These are phyloP conservation scores for Tapirus terrestris DNA, from an alignment of 2,113 vertebrate species.

Conservation along the genomic window DNA sequence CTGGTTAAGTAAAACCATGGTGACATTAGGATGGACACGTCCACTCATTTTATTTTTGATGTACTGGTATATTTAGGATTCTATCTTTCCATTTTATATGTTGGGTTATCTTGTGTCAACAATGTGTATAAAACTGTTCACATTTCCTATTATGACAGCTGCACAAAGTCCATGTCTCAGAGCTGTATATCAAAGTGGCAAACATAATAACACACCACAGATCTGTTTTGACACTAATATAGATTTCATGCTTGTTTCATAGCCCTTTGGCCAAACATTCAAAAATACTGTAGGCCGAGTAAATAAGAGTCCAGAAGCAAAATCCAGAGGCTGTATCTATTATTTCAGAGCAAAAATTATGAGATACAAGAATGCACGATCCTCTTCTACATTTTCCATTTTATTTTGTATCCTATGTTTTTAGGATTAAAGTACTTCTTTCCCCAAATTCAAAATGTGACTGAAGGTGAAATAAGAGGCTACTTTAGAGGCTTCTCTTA, in stretches of 20 bases:
- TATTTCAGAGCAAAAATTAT: constrained; percentile 55
- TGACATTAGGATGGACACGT: not conserved
- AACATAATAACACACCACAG: constrained; percentile 59
- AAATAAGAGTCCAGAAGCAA: constrained; percentile 55
- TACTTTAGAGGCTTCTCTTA: constrained; percentile 1
- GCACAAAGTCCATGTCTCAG: constrained; percentile 50
- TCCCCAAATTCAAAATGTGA: constrained; percentile 23
- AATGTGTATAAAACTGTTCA: constrained; percentile 40
- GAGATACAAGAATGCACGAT: not conserved
- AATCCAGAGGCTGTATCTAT: constrained; percentile 6
- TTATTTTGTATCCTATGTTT: constrained; percentile 22
- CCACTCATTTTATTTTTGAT: constrained; percentile 20
- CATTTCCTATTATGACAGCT: constrained; percentile 54
- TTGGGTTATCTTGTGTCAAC: constrained; percentile 30
- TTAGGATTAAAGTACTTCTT: constrained; percentile 4
- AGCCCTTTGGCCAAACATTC: constrained; percentile 56
- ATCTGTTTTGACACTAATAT: constrained; percentile 69
- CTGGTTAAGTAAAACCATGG: not conserved
- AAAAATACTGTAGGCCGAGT: constrained; percentile 48
- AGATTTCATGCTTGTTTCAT: constrained; percentile 66
- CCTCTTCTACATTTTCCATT: constrained; percentile 14
- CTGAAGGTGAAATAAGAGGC: not conserved
- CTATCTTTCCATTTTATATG: constrained; percentile 24
- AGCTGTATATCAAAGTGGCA: constrained; percentile 61
- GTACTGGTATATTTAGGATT: not conserved